Conservation (phyloP, 2,113 vertebrate genomes). For the Megalops atlanticus region DNA sequence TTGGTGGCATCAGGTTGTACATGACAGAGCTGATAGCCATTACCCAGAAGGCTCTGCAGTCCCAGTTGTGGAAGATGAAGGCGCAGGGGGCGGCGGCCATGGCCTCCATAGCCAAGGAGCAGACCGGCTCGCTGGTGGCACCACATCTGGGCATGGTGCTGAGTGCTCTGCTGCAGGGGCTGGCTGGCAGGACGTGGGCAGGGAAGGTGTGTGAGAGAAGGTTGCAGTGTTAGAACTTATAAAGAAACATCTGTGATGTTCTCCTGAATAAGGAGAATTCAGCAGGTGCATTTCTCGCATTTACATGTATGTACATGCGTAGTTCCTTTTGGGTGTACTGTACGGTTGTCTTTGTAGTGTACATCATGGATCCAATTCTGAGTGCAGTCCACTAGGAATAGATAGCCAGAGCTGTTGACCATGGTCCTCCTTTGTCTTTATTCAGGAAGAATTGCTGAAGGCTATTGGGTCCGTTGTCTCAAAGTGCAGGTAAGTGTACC, state of each 20-base stretch:
- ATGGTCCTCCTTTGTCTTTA: slow-evolving; percentile 12
- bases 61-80: slow-evolving; percentile 98
- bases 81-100: slow-evolving; percentile 94
- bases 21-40: slow-evolving; percentile 91
- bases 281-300: too few relatives aligned
- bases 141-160: slow-evolving; percentile 91
- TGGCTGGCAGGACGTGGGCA: slow-evolving; percentile 90
- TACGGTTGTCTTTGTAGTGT: too few relatives aligned
- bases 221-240: too few relatives aligned
- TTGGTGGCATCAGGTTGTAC: slow-evolving; percentile 92
- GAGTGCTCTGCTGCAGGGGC: slow-evolving; percentile 83
- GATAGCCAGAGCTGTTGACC: not conserved
- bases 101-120: slow-evolving; percentile 91
- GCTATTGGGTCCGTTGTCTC: slow-evolving; percentile 86
- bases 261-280: too few relatives aligned
- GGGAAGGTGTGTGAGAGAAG: slow-evolving; percentile 73
- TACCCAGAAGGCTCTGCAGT: slow-evolving; percentile 92
- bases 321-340: too few relatives aligned
- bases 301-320: not conserved
- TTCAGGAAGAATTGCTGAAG: slow-evolving; percentile 92
- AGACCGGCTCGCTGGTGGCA: slow-evolving; percentile 84
- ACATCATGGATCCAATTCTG: too few relatives aligned
- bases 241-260: not conserved
- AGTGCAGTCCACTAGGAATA: too few relatives aligned
- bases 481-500: slow-evolving; percentile 78